Conservation (phyloP, 2,113 vertebrate species). For the Calyptomena viridis region DNA sequence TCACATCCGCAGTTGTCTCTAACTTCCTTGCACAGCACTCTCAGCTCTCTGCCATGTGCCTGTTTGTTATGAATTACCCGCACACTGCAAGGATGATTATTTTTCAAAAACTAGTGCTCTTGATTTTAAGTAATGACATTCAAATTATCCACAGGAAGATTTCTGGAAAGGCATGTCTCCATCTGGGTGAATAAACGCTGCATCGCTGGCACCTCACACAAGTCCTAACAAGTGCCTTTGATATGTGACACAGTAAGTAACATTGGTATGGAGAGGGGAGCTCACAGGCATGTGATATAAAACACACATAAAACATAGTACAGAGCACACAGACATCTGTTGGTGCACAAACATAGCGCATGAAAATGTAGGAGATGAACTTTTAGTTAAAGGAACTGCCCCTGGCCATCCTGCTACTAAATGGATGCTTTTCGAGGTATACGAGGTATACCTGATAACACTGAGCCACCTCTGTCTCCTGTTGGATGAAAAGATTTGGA, state of each 20-base stretch:
- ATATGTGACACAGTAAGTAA: background rate
- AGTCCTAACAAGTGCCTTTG: background rate
- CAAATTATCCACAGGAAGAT: background rate
- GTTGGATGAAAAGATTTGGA: background rate
- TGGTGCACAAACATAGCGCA: background rate
- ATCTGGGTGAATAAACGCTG: background rate
- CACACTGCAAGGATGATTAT: background rate
- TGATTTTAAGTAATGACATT: background rate
- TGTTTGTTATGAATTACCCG: background rate
- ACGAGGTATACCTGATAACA: background rate
- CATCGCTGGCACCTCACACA: background rate
- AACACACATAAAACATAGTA: background rate
- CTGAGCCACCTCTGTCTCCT: background rate
- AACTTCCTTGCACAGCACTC: background rate
- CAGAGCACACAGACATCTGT: background rate
- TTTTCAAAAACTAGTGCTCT: background rate
- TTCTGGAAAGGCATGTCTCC: background rate
- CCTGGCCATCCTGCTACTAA: background rate
- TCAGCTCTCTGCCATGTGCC: background rate
- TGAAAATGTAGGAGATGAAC: background rate
- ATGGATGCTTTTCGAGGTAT: background rate
- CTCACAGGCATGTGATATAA: background rate
- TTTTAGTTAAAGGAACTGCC: background rate
- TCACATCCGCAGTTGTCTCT: background rate
- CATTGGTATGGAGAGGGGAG: background rate